Base-by-base conservation (phyloP, 2,113 vertebrate species). In the Monarcha castaneiventris region DNA sequence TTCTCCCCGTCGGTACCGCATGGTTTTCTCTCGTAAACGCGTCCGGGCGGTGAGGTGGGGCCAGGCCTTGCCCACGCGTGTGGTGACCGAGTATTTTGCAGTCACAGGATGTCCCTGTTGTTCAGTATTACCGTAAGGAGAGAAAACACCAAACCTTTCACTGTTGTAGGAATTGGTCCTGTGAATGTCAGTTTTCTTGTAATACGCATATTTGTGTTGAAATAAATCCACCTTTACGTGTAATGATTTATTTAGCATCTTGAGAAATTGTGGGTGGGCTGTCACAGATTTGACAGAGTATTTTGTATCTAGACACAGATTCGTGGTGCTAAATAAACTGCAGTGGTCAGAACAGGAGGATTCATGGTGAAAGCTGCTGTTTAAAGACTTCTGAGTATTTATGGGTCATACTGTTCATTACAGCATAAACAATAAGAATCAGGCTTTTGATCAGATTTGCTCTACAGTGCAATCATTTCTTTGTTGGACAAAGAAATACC, bases 101-200 rank as follows among this genome's bases (percentile, higher is more conserved):
- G 23, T 23, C 37, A 3, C 2, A 0, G 37, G 22, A 8, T 19
- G 5, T 19, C 0, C 8, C 27, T 16, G 29, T 27, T 7, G 7
- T 41, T n/a, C 16, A 1, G 11, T 17, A 1, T 10, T 10, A 6
- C 41, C 4, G 5, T 43, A 18, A 49, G 23, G 46, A 27, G 13
- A 21, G 25, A 16, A 7, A 9, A 3, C 10, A 2, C 16, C 8
- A 2, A 1, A 4, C 22, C 10, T 35, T 41, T 37, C 4, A 0
- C 11, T 11, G 4, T 4, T 21, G 29, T 5, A 7, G 22, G 35
- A 44, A 0, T 27, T 17, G 41, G 18, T 54, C 1, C 15, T 20
- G 19, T 10, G n/a, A 55, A 32, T 9, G 22, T 25, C 32, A 1
- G 2, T 41, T 59, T 56, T 39, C 21, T 33, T 17, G 39, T 55